Base-by-base conservation (phyloP, 1,140 invertebrate genomes). In the Cyclina sinensis region DNA sequence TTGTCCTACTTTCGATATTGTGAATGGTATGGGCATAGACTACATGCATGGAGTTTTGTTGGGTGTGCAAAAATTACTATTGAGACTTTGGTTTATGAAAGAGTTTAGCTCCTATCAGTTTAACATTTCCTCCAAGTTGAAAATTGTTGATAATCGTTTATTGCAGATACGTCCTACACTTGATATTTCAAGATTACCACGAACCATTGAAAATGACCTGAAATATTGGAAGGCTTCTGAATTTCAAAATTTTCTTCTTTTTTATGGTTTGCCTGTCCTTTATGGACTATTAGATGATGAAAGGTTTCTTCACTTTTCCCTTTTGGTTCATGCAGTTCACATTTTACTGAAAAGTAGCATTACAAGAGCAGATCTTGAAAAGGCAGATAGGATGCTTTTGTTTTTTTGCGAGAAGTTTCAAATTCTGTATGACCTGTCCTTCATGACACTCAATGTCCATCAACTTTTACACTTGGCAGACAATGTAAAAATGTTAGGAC, bases 151-250 rank as follows among this genome's bases (percentile, higher is more conserved):
- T 46, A 30, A 39, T 21, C 59, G 51, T 70, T 76, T 90, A 18
- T 12, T 30, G n/a, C 14, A 24, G 18, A 70, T 90, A 12, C 21
- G 51, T 39, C 89, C 89, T 54, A 90, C 89, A 27, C 16, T 70
- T 12, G 76, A 80, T 79, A 84, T 90, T 32, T 83, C 91, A 54
- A 54, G 91, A 59, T 14, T 91, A 14, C 91, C 91, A 0, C 74
- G 91, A 74, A 68, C 89, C 37, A 85, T 90, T n/a, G 37, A 88
- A 7, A 27, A 81, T 51, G 81, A 84, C 24, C 43, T 90, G 1
- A 76, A 82, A 48, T 73, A 90, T 43, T 91, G 91, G 89, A 90
- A 91, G 65, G 89, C 91, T 16, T 88, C 89, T 16, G 91, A 91
- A 30, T 90, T 65, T 43, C 43, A 86, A 39, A 65, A 76, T 16